Base-by-base conservation (phyloP, 1,140 invertebrate genomes). In the Trachelipus rathkii region DNA sequence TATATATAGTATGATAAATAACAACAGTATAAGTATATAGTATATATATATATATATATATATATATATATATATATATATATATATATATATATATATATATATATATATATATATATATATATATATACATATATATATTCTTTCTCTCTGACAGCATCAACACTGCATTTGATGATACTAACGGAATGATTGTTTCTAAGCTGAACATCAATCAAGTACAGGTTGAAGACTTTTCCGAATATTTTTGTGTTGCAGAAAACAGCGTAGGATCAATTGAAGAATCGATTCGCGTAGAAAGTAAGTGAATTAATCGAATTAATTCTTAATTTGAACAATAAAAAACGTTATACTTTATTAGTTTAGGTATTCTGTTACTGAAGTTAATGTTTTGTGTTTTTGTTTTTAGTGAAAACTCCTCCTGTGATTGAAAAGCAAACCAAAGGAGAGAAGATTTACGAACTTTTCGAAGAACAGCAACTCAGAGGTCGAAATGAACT, bases 351-450 rank as follows among this genome's bases (percentile, higher is more conserved):
- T 33, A 33, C 1, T 33, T 33, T 33, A 33, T 33, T 33, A 33
- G 33, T 33, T 3, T 3, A 33, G 2, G 33, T 33, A 33, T 33
- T 33, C 33, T 33, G 1, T 33, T 33, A 6, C 33, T 33, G 33
- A 3, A 33, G 33, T 15, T 9, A 13, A 0, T 23, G 15, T 71
- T 24, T 15, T 24, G 0, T 71, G 23, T 43, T 44, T 8, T 43
- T 13, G 5, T 46, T 50, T 44, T n/a, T 73, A 81, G 79, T 68
- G 67, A 81, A 77, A 50, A 77, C 75, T 7, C 77, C 79, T 1
- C 79, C 79, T 7, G 45, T 75, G 45, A 81, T 81, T 50, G 10
- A 71, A 7, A 77, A 46, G 21, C 77, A 78, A 69, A 75, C 75
- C 4, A 46, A 74, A 24, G 60, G 44, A 0, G 75, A 78, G n/a